Base-by-base conservation (phyloP, 2,888 invertebrate species). In the Toxonevra muliebris region DNA sequence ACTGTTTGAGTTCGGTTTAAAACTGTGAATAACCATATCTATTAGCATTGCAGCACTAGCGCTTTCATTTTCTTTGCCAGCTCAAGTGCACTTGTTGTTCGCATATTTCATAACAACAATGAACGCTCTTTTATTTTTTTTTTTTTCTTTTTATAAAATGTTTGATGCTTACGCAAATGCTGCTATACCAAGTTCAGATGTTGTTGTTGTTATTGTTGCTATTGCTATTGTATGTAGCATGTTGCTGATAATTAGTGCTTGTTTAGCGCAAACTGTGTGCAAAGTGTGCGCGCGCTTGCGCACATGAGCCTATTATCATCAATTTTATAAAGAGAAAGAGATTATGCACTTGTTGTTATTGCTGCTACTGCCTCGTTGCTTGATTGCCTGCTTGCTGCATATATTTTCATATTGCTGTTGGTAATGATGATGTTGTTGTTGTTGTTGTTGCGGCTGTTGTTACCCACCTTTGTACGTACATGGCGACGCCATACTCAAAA, bases 191-290 rank as follows among this genome's bases (percentile, higher is more conserved):
- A n/a, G n/a, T n/a, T n/a, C n/a, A n/a, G n/a, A n/a, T n/a, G n/a
- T n/a, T n/a, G n/a, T 40, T 30, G 20, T 40, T 40, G 42, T 20
- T 55, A 40, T 40, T 41, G 58, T 59, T 59, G 17, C 17, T 59
- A n/a, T 9, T 42, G 58, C 42, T 15, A 42, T 11, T 42, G 1
- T 59, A 65, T 72, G 69, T 70, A 70, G 65, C 74, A 75, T 74
- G 76, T 74, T 76, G 71, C 72, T 70, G 72, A 74, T 76, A 77
- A 76, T 77, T 76, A 76, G 75, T 73, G 68, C 72, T 74, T 74
- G 73, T 74, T 76, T 70, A 65, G 75, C 67, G 69, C 71, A 70
- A 69, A 69, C 57, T 63, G 69, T 61, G 43, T 53, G 61, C 55
- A 48, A 57, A 63, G 59, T 63, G 65, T 57, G 65, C 60, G 54